Conservation (phyloP, 1,140 invertebrate species). For the Drosophila paulistorum region DNA sequence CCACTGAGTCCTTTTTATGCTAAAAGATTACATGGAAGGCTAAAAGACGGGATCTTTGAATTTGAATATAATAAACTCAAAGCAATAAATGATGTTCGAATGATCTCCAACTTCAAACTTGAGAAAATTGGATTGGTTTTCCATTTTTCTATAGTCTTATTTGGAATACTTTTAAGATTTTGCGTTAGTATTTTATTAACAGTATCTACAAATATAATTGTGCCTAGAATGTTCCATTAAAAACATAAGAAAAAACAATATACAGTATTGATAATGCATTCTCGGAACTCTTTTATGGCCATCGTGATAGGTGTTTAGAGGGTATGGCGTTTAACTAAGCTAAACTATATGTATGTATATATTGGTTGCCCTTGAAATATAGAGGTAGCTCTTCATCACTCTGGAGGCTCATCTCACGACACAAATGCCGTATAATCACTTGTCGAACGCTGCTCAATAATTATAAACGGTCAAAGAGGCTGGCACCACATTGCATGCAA, state of each 20-base stretch:
- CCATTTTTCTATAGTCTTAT: too few relatives aligned
- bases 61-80: background rate
- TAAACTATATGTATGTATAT: slow-evolving; percentile 27
- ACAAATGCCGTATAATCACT: slow-evolving; percentile 78
- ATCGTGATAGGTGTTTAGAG: slow-evolving; percentile 16
- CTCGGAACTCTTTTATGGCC: slow-evolving; percentile 41
- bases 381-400: slow-evolving; percentile 3
- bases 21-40: background rate
- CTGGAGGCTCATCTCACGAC: slow-evolving; percentile 54
- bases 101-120: background rate
- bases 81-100: background rate
- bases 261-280: slow-evolving; percentile 43
- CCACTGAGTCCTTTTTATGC: background rate
- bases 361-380: slow-evolving; percentile 54
- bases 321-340: slow-evolving; percentile 46
- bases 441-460: slow-evolving; percentile 78
- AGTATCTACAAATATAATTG: background rate
- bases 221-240: background rate
- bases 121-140: too few relatives aligned
- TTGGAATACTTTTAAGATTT: too few relatives aligned
- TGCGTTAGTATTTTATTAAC: background rate
- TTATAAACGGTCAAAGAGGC: slow-evolving; percentile 49
- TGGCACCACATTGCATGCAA: slow-evolving; percentile 56
- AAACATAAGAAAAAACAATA: background rate
- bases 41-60: background rate